Evolutionary conservation across 2,797 vertebrate genomes (phyloP), one percentile per base, ranked within the genome.

Genomic region (Sebastes alutus): DNA sequence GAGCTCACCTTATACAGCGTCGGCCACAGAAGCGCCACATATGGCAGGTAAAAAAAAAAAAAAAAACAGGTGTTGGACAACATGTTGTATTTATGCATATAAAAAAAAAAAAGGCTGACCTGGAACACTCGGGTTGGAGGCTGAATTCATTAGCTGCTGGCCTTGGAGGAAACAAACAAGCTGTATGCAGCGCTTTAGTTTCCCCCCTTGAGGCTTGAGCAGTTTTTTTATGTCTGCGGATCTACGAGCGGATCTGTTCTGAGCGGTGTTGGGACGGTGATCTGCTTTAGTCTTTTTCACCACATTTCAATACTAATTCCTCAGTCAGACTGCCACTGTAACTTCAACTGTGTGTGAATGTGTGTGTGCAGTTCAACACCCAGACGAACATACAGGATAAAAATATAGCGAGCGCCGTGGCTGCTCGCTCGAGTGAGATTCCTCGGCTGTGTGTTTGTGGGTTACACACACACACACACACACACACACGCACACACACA

Each of bases 31-130:
- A 55, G 54, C 25, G 18, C 76, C 83, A 25, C 68, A 71, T 65
- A 77, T 32, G 73, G 60, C 72, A 49, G 56, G 70, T 73, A 66
- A n/a, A 49, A 49, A 49, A 20, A 75, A 69, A 38, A 20, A 49
- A 46, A 83, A 56, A 73, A 91, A 85, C 92, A 94, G 89, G 93
- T 95, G 93, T 89, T 82, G 93, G 93, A 94, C 93, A 74, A 75
- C 66, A 64, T 55, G 73, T 77, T 4, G 7, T 49, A 70, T 70
- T 77, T 49, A 77, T 76, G 75, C 61, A 78, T 9, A 27, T 9
- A 27, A 59, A 62, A n/a, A 46, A 20, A 42, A 58, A 29, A 60
- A 62, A 38, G 25, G 58, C 25, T 29, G 77, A 78, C 29, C 33
- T 29, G 22, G 3, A 68, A 27, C 1, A 4, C 65, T 78, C 13